Conservation (phyloP, 2,888 invertebrate species). For the Junonia oenone region DNA sequence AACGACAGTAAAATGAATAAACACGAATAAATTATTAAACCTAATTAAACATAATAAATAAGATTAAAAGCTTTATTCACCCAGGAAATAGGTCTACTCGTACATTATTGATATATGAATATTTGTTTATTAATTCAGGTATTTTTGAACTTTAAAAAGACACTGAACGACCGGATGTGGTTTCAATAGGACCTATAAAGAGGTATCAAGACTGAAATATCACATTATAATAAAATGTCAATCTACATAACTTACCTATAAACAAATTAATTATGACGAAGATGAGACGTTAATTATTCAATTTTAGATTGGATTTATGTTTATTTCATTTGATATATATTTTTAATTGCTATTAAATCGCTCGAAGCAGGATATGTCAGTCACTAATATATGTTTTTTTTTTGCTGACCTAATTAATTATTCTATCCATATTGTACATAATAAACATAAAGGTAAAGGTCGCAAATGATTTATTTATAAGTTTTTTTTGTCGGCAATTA, state of each 20-base stretch:
- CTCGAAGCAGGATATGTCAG: conserved; percentile 14
- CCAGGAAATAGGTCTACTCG: conserved; percentile 9
- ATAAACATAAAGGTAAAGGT: conserved; percentile 8
- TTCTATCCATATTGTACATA: conserved; percentile 14
- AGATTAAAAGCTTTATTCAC: not conserved
- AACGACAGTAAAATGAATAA: no score
- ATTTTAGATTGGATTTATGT: conserved; percentile 3
- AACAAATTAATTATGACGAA: conserved; percentile 7
- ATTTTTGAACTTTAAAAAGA: conserved; percentile 1
- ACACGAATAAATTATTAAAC: no score
- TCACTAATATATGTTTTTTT: conserved; percentile 10
- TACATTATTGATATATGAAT: not conserved
- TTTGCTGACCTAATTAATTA: conserved; percentile 18
- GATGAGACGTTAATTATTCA: conserved; percentile 10
- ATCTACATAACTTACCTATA: conserved; percentile 8
- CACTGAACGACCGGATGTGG: conserved; percentile 9
- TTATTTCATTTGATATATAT: conserved; percentile 3
- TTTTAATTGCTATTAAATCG: conserved; percentile 4
- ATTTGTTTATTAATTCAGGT: conserved; percentile 1
- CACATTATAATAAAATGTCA: conserved; percentile 11
- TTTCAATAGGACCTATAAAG: not conserved
- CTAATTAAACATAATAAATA: not conserved
- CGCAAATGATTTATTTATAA: conserved; percentile 1
- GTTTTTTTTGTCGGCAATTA: not conserved
- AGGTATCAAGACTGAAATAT: conserved; percentile 10